Evolutionary conservation across 2,113 vertebrate genomes (phyloP).

Genomic region (Steatornis caripensis): DNA sequence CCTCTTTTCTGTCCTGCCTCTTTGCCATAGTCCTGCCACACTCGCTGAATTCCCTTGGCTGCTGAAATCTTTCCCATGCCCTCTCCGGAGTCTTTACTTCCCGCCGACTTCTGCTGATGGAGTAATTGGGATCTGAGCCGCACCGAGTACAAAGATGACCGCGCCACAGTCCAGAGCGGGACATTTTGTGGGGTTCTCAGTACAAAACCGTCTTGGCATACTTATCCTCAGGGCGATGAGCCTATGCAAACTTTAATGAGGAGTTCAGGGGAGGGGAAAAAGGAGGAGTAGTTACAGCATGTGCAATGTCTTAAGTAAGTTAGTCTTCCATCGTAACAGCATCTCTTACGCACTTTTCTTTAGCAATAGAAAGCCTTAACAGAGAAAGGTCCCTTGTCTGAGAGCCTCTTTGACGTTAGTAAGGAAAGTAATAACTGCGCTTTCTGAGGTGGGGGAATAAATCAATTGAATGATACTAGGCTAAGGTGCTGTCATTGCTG

Average conservation of each 20-base stretch:
- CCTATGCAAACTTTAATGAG: not conserved
- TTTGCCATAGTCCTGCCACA: not conserved
- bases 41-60: not conserved
- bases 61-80: not conserved
- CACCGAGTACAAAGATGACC: not conserved
- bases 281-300: not conserved
- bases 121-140: not conserved
- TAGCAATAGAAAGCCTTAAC: not conserved
- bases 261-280: not conserved
- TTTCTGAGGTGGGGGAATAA: conserved; percentile 20
- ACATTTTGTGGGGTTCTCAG: not conserved
- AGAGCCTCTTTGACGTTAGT: not conserved
- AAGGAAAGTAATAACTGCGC: conserved; percentile 15
- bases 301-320: not conserved
- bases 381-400: not conserved
- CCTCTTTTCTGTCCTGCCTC: not conserved
- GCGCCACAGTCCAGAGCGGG: not conserved
- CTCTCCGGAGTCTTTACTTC: not conserved
- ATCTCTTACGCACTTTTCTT: not conserved
- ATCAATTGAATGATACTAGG: not conserved
- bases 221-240: not conserved
- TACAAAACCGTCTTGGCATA: not conserved
- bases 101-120: not conserved
- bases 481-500: not conserved
- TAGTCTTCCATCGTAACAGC: not conserved